A percentile compares a stretch with the other conserved stretches of the same genome.
phyloP scores from a whole-genome alignment of 2,888 invertebrate genomes.

The Bursaphelenchus okinawaensis region DNA sequence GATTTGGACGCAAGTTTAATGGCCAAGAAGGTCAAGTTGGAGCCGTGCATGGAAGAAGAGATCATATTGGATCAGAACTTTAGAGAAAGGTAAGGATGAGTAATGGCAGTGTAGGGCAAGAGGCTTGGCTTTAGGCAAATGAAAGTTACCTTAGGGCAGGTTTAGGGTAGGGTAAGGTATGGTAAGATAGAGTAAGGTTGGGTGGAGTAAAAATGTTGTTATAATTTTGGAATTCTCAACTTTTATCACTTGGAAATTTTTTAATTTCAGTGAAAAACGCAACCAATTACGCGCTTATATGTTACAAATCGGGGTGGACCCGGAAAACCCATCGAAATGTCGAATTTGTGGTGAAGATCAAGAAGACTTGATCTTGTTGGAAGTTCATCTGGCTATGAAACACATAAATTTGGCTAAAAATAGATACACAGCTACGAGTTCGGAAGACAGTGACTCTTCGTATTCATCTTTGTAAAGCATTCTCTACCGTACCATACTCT shows the following conservation, averaged over 20 bases:
- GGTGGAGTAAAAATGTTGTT: neutral
- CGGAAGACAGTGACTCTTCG: slow-evolving; percentile 11
- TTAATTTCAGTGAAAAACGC: neutral
- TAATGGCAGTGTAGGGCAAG: neutral
- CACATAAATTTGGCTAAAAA: neutral
- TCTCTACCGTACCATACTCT: too few species aligned
- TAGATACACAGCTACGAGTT: neutral
- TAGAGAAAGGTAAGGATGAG: neutral
- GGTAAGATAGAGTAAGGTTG: neutral
- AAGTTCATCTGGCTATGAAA: neutral
- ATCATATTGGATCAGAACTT: neutral
- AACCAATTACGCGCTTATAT: neutral
- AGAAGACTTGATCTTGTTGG: neutral
- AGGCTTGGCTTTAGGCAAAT: neutral
- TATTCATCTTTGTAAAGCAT: slow-evolving; percentile 2
- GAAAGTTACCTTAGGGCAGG: neutral
- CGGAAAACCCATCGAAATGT: neutral
- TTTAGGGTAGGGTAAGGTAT: neutral
- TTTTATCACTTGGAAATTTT: too few species aligned
- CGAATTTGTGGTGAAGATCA: neutral
- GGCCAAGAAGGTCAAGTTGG: neutral
- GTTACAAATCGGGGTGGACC: neutral
- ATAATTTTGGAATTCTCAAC: too few species aligned
- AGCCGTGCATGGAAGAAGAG: neutral
- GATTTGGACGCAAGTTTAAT: neutral